Conservation (phyloP, 2,113 vertebrate genomes). For the Pavo muticus region DNA sequence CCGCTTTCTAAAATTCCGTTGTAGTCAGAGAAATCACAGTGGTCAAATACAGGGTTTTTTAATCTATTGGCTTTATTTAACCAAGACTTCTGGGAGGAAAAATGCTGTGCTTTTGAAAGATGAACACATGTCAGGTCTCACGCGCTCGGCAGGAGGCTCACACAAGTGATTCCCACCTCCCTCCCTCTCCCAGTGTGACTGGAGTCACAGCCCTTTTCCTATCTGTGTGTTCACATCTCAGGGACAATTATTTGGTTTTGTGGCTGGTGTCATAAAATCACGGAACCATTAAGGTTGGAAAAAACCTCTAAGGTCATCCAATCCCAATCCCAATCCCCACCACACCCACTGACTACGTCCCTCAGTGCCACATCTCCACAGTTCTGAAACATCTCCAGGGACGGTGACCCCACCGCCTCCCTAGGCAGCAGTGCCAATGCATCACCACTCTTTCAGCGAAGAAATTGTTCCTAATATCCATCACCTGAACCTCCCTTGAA, state of each 20-base stretch:
- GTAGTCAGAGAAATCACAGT: neutral
- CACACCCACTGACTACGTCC: too few relatives aligned
- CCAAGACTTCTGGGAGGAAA: neutral
- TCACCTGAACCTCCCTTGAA: too few relatives aligned
- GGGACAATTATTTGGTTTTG: neutral
- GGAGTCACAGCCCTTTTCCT: neutral
- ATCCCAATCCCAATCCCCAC: too few relatives aligned
- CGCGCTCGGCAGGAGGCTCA: neutral
- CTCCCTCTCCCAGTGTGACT: neutral
- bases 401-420: too few relatives aligned
- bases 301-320: too few relatives aligned
- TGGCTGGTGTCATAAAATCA: neutral
- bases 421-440: too few relatives aligned
- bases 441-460: too few relatives aligned
- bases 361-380: too few relatives aligned
- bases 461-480: too few relatives aligned
- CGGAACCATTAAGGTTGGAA: too few relatives aligned
- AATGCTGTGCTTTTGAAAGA: neutral
- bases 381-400: too few relatives aligned
- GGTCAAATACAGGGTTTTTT: neutral
- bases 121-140: neutral
- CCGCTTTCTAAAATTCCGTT: neutral
- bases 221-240: rapidly evolving
- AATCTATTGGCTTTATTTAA: neutral
- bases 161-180: neutral